Percentiles rank a stretch among this genome's conserved stretches.
Evolutionary conservation across 2,888 invertebrate genomes (phyloP).

Genomic region (Cerastis leucographa): DNA sequence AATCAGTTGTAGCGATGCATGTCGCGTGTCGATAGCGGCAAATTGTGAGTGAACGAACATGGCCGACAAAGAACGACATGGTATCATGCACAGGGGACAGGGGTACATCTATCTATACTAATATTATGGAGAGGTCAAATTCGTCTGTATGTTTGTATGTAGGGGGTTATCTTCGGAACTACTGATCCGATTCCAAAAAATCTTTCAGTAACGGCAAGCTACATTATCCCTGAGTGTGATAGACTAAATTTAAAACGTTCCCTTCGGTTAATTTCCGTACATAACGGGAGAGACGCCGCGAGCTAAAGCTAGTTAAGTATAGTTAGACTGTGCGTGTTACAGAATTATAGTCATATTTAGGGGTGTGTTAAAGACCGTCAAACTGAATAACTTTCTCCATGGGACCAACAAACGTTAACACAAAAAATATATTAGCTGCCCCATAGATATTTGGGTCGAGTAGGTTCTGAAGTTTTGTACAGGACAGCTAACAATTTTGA

Average conservation of each 20-base stretch:
- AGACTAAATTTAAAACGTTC: no score
- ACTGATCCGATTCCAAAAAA: no score
- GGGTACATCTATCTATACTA: not conserved
- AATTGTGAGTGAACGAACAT: conserved; percentile 36
- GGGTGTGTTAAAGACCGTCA: not conserved
- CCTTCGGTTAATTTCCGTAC: no score
- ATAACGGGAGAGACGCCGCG: no score
- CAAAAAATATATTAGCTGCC: no score
- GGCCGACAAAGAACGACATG: conserved; percentile 49
- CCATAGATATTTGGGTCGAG: not conserved
- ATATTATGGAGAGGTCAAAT: no score
- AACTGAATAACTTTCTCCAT: not conserved
- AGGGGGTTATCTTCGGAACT: no score
- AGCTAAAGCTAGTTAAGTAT: not conserved
- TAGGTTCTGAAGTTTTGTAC: no score
- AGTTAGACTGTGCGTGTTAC: not conserved
- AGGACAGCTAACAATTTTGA: no score
- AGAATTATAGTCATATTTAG: not conserved
- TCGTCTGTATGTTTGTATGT: no score
- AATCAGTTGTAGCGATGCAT: conserved; percentile 47
- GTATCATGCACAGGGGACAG: conserved; percentile 26
- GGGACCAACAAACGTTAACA: not conserved
- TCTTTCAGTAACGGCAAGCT: no score
- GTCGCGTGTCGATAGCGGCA: conserved; percentile 45
- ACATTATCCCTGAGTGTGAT: no score